Conservation (phyloP, 2,113 vertebrate species). For the Crotalus horridus region DNA sequence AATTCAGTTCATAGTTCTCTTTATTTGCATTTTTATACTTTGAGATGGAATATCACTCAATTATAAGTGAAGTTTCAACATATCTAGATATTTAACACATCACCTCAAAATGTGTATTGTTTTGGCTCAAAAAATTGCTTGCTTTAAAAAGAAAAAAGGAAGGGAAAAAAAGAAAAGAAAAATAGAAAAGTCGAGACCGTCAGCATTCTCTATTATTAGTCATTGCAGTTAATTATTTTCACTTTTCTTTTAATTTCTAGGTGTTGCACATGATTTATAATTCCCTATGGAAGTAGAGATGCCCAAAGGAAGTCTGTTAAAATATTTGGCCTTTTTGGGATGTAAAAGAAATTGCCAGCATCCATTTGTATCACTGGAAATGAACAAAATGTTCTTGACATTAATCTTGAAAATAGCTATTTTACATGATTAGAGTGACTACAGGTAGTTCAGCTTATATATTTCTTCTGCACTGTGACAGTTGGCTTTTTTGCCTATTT, state of each 20-base stretch:
- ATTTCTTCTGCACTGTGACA: conserved; percentile 22
- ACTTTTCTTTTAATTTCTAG: conserved; percentile 58
- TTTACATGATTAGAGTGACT: conserved; percentile 30
- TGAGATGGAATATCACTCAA: conserved; percentile 18
- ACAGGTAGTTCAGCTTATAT: neutral
- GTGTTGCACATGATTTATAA: conserved; percentile 60
- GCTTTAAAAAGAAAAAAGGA: conserved; percentile 24
- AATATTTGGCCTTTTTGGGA: conserved; percentile 60
- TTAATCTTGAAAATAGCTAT: conserved; percentile 57
- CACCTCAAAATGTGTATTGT: conserved; percentile 30
- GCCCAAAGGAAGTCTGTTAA: conserved; percentile 62
- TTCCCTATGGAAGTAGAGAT: conserved; percentile 62
- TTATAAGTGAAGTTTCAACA: conserved; percentile 8
- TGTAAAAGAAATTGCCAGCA: conserved; percentile 63
- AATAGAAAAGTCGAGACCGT: neutral
- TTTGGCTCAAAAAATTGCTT: conserved; percentile 39
- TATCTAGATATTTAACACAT: conserved; percentile 37
- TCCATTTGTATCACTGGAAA: conserved; percentile 51
- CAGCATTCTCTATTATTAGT: conserved; percentile 51
- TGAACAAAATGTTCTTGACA: conserved; percentile 39
- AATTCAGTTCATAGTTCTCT: neutral
- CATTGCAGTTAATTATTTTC: conserved; percentile 41
- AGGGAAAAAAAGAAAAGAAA: neutral
- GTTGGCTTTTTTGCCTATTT: conserved; percentile 14
- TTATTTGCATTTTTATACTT: conserved; percentile 28